Conservation (phyloP, 30 jellyfish, hydroid and myxozoan genomes). For the Phacellophora camtschatica region DNA sequence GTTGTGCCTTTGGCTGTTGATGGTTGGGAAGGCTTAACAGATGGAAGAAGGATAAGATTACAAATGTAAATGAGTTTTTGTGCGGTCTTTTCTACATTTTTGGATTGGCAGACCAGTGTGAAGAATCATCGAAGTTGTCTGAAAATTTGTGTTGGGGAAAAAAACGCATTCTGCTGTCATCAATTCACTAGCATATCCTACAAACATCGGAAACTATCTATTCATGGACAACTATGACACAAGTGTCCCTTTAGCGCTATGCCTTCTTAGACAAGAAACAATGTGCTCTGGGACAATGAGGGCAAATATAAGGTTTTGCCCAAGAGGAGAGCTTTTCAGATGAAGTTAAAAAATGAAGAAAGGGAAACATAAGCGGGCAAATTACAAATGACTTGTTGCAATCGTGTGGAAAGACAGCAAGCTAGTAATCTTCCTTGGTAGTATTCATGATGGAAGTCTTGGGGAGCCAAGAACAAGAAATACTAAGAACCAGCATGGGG, state of each 20-base stretch:
- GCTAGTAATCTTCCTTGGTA: not conserved
- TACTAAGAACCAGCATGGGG: constrained; percentile 3
- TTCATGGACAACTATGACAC: not conserved
- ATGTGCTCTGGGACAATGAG: not conserved
- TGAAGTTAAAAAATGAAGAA: not conserved
- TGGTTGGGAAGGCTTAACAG: too few relatives aligned
- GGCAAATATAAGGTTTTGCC: not conserved
- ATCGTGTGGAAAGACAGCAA: not conserved
- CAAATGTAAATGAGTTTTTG: too few relatives aligned
- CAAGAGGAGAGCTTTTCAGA: not conserved
- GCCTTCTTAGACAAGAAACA: not conserved
- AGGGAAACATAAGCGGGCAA: not conserved
- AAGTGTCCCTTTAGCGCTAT: not conserved
- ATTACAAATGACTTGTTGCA: not conserved
- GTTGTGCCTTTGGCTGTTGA: too few relatives aligned
- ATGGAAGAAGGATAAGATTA: too few relatives aligned
- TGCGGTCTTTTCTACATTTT: too few relatives aligned
- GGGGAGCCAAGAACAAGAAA: not conserved
- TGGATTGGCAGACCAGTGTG: too few relatives aligned
- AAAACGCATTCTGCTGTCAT: too few relatives aligned
- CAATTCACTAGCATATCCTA: too few relatives aligned
- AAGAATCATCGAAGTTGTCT: too few relatives aligned
- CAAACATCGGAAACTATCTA: too few relatives aligned
- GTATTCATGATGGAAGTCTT: not conserved
- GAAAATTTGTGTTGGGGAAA: too few relatives aligned